A percentile compares a stretch with the other conserved stretches of the same genome.
Conservation (phyloP, 2,113 vertebrate species). For the Myocastor coypus region DNA sequence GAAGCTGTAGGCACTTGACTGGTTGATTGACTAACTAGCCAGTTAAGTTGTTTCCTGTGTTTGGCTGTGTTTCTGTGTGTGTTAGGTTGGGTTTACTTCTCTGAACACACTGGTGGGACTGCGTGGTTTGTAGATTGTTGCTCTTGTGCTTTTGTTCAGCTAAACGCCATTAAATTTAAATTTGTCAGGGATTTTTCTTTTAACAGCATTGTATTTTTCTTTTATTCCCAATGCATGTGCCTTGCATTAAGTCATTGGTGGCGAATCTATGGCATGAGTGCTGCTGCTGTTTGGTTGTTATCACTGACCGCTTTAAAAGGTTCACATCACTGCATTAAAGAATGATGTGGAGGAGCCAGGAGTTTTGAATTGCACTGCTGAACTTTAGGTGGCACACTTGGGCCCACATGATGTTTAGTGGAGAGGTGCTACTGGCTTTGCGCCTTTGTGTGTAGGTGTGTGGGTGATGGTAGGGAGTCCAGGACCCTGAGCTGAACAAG, state of each 20-base stretch:
- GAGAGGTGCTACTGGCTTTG: background rate
- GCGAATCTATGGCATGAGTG: background rate
- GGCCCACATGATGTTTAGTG: background rate
- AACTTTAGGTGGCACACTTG: background rate
- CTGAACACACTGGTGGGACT: background rate
- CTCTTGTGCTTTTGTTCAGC: background rate
- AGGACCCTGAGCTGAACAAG: background rate
- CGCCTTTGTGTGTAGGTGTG: background rate
- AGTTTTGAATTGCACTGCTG: background rate
- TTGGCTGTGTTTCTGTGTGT: background rate
- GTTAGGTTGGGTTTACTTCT: background rate
- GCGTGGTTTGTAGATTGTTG: background rate
- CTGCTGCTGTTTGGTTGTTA: background rate
- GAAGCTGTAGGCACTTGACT: background rate
- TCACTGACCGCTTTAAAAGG: background rate
- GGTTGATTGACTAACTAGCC: background rate
- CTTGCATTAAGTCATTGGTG: background rate
- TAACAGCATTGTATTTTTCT: background rate
- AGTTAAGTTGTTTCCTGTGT: background rate
- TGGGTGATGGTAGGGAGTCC: background rate
- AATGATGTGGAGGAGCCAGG: background rate
- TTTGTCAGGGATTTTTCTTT: background rate
- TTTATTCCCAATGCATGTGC: background rate
- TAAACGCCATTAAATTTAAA: background rate
- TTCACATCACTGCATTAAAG: background rate